These are phyloP conservation scores for Laupala kohalensis DNA, from an alignment of 1,140 invertebrate genomes.

Conservation along the genomic window DNA sequence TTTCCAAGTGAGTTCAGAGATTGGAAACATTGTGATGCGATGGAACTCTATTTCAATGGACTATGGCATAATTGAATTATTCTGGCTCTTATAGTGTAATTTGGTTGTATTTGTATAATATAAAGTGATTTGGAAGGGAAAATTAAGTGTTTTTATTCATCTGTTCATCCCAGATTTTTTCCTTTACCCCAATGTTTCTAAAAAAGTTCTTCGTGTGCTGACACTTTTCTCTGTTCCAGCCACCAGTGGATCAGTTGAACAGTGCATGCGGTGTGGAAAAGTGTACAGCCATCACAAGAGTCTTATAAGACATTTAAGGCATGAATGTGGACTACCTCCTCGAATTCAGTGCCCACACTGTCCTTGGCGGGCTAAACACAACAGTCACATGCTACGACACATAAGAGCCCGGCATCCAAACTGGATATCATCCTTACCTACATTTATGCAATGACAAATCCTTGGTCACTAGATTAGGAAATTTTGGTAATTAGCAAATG, in stretches of 20 bases:
- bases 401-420: conserved; percentile 30
- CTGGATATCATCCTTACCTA: no score
- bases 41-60: not conserved
- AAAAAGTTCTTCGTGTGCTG: no score
- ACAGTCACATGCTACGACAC: conserved; percentile 33
- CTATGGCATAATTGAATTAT: no score
- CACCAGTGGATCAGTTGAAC: conserved; percentile 33
- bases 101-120: not conserved
- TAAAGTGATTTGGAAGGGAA: not conserved
- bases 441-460: no score
- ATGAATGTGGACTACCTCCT: conserved; percentile 19
- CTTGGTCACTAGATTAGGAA: no score
- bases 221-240: not conserved
- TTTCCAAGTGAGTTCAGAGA: no score
- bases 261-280: conserved; percentile 66
- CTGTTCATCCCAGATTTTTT: not conserved
- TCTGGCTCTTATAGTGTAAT: no score
- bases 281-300: conserved; percentile 67
- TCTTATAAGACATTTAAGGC: conserved; percentile 39
- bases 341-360: conserved; percentile 69
- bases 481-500: no score
- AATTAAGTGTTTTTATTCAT: not conserved
- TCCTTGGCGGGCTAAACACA: conserved; percentile 42
- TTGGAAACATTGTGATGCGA: not conserved
- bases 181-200: no score